A percentile compares a stretch with the other conserved stretches of the same genome.
Conservation (phyloP, 2,113 vertebrate species). For the Tricholaema leucomelas region DNA sequence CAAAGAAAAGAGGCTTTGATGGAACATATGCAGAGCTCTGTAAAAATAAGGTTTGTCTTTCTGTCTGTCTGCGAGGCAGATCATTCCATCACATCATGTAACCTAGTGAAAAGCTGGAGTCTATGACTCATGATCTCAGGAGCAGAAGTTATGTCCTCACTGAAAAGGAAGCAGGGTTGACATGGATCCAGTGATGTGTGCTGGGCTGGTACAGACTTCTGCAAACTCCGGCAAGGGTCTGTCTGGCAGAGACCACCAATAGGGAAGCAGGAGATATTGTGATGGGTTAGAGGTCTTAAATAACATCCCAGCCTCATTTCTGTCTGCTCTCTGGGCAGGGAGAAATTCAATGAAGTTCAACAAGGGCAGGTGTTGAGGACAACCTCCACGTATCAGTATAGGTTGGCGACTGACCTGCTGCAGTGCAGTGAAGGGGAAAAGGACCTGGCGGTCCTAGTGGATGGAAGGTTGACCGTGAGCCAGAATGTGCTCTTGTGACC, state of each 20-base stretch:
- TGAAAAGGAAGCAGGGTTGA: not conserved
- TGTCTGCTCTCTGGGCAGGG: too few species aligned
- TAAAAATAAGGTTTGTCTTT: slow-evolving; percentile 82
- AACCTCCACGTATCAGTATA: too few species aligned
- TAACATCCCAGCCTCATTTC: not conserved
- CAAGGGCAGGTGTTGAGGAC: too few species aligned
- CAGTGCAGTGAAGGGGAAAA: too few species aligned
- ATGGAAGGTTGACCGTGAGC: too few species aligned
- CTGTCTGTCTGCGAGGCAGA: not conserved
- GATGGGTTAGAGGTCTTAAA: not conserved
- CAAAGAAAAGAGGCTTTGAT: slow-evolving; percentile 89
- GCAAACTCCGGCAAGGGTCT: not conserved
- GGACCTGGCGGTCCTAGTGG: too few species aligned
- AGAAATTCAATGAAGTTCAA: too few species aligned
- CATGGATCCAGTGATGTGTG: not conserved
- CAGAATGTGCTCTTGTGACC: too few species aligned
- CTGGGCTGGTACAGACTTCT: not conserved
- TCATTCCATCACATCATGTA: rapidly evolving
- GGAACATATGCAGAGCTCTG: slow-evolving; percentile 88
- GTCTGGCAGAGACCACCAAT: not conserved
- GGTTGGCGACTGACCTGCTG: too few species aligned
- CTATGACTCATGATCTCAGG: not conserved
- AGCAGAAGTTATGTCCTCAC: not conserved
- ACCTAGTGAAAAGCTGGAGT: not conserved
- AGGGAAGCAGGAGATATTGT: not conserved